These are phyloP conservation scores for Tringa solitaria DNA, from an alignment of 2,113 vertebrate species.

Conservation along the genomic window DNA sequence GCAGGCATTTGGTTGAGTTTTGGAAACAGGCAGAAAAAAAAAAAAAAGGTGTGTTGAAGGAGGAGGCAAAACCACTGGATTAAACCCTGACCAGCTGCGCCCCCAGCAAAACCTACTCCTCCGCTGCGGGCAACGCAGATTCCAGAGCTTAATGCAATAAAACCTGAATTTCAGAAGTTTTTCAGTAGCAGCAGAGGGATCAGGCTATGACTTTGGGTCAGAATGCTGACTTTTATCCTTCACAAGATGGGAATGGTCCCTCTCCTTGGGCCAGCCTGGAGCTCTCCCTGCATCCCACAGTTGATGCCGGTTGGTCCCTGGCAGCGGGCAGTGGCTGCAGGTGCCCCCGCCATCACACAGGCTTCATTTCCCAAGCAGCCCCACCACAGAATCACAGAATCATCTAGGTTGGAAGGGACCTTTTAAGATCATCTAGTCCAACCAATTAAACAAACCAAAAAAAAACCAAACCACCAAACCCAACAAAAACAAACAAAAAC, in stretches of 20 bases:
- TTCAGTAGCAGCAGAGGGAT: not conserved
- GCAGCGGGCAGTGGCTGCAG: not conserved
- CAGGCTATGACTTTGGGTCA: not conserved
- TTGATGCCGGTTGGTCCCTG: not conserved
- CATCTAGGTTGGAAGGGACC: no score
- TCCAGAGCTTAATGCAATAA: not conserved
- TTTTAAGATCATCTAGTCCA: no score
- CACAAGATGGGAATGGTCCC: not conserved
- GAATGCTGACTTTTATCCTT: not conserved
- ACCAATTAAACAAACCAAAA: no score
- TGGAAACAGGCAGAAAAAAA: not conserved
- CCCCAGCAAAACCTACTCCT: not conserved
- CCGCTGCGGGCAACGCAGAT: fast-evolving
- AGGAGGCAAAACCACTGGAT: not conserved
- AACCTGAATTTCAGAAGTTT: not conserved
- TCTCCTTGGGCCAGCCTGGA: fast-evolving
- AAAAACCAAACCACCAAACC: no score
- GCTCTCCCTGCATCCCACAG: not conserved
- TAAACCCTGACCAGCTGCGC: not conserved
- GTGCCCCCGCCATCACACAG: not conserved
- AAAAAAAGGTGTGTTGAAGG: not conserved
- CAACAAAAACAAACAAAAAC: no score
- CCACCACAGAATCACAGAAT: no score
- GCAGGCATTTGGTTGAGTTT: not conserved
- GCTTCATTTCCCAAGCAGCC: not conserved